These are phyloP conservation scores for Salvator merianae DNA, from an alignment of 2,113 vertebrate genomes.

Conservation along the genomic window DNA sequence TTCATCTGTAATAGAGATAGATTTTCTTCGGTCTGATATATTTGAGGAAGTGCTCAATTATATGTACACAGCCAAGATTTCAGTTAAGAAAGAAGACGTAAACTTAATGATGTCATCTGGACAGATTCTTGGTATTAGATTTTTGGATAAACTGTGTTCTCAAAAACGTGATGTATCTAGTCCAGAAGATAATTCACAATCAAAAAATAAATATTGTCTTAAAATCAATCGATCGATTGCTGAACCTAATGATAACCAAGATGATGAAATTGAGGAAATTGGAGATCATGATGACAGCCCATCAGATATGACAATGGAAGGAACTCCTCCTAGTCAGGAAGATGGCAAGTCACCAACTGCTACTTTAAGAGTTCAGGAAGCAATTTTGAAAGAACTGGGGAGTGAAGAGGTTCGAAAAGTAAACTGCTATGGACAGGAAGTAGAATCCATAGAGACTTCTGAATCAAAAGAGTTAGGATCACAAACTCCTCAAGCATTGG, in stretches of 20 bases:
- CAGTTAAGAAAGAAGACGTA: conserved; percentile 94
- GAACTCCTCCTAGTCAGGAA: conserved; percentile 83
- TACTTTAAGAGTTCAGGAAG: conserved; percentile 92
- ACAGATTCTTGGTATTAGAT: conserved; percentile 95
- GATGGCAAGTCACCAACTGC: conserved; percentile 85
- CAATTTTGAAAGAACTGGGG: conserved; percentile 93
- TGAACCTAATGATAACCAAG: conserved; percentile 79
- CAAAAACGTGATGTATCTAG: conserved; percentile 94
- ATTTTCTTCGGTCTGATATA: conserved; percentile 95
- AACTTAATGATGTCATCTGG: conserved; percentile 99
- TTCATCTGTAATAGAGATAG: conserved; percentile 94
- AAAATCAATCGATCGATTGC: conserved; percentile 85
- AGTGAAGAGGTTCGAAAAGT: conserved; percentile 97
- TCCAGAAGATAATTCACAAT: conserved; percentile 84
- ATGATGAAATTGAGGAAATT: conserved; percentile 89
- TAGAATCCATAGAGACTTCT: conserved; percentile 88
- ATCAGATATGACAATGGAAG: conserved; percentile 84
- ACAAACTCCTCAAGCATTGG: conserved; percentile 89
- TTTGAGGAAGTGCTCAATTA: conserved; percentile 98
- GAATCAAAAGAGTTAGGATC: conserved; percentile 86
- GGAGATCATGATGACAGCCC: conserved; percentile 91
- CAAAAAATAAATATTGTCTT: conserved; percentile 84
- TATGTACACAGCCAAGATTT: conserved; percentile 98
- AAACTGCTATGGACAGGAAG: conserved; percentile 96
- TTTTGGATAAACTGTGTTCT: conserved; percentile 96